phyloP scores from a whole-genome alignment of 2,113 vertebrate species.

The Rafetus swinhoei region DNA sequence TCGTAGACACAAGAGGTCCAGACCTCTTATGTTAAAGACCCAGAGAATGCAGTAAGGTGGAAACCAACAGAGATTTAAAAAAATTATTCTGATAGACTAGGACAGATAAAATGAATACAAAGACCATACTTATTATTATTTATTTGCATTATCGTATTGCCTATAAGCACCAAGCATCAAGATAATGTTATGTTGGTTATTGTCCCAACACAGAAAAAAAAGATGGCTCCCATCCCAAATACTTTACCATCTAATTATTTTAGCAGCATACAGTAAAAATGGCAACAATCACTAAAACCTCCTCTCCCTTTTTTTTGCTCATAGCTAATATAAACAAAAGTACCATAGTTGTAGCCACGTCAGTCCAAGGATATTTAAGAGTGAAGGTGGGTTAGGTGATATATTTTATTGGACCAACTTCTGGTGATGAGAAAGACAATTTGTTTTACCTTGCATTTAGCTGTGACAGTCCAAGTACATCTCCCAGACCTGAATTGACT shows the following conservation, averaged over 20 bases:
- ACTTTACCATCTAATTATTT: neutral
- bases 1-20: neutral
- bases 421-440: too few relatives aligned
- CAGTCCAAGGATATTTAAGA: too few relatives aligned
- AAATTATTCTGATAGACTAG: neutral
- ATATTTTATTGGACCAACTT: too few relatives aligned
- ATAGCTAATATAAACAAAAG: too few relatives aligned
- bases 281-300: neutral
- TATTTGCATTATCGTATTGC: neutral
- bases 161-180: neutral
- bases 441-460: too few relatives aligned
- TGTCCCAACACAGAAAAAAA: neutral
- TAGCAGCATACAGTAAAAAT: neutral
- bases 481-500: too few relatives aligned
- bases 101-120: neutral
- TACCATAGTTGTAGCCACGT: too few relatives aligned
- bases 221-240: neutral
- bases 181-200: neutral
- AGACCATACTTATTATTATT: neutral
- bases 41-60: neutral
- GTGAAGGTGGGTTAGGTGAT: too few relatives aligned
- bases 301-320: neutral
- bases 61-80: neutral
- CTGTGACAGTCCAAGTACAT: too few relatives aligned
- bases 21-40: neutral